A percentile compares a stretch with the other conserved stretches of the same genome.
Conservation (phyloP, 2,888 invertebrate genomes). For the Chironomus riparius region DNA sequence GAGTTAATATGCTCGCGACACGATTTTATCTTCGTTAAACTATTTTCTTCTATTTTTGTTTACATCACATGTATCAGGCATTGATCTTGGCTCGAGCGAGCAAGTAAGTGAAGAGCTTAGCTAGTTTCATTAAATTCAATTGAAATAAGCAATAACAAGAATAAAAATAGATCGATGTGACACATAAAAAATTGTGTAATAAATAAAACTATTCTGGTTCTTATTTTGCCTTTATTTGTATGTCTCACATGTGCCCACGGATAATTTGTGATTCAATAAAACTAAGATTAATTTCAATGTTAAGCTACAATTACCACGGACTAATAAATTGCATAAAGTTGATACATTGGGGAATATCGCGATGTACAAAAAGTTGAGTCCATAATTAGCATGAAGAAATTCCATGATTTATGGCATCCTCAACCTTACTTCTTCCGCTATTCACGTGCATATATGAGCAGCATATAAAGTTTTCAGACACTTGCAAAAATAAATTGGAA, state of each 20-base stretch:
- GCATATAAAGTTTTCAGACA: constrained; percentile 6
- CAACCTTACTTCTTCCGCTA: not conserved
- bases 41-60: not conserved
- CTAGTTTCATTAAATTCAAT: not conserved
- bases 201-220: not conserved
- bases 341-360: not conserved
- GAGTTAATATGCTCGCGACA: not conserved
- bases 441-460: not conserved
- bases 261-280: not conserved
- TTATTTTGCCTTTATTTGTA: not conserved
- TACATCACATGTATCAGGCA: not conserved
- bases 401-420: constrained; percentile 1
- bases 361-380: not conserved
- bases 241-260: not conserved
- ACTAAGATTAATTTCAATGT: not conserved
- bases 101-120: not conserved
- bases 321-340: not conserved
- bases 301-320: not conserved
- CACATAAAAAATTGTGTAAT: not conserved
- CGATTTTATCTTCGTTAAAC: not conserved
- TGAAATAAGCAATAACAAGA: too few relatives aligned
- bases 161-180: not conserved
- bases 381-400: not conserved
- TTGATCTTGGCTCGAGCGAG: too few relatives aligned
- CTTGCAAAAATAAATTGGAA: not conserved